Evolutionary conservation across 2,888 invertebrate genomes (phyloP), one percentile per base, ranked within the genome.

Genomic region (Lepidonotus clava): DNA sequence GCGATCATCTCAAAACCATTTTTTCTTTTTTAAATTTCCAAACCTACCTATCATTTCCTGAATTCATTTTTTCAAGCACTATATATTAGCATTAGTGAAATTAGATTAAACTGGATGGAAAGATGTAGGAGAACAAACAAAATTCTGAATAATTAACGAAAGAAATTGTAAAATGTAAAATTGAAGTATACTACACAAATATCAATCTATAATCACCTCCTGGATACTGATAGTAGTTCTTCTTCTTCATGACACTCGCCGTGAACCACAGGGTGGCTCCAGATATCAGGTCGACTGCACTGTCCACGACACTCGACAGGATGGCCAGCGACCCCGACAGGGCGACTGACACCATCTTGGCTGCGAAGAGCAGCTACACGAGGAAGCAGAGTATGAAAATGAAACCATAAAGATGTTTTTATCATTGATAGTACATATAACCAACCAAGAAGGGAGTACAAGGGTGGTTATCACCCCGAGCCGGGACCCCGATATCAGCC

Each of bases 261-360:
- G 94, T 93, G 86, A 93, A 90, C 92, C 94, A 95, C 67, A 95
- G 93, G 38, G 95, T 92, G 24, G 93, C 86, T 8, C 94, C 94
- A 28, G 94, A 94, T 5, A 95, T 91, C 36, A 95, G 92, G 89
- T 95, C 95, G 5, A 95, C 94, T 18, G 92, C 90, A 83, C 94
- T 95, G 91, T 95, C 95, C 24, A 95, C 94, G 83, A 95, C 91
- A 71, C 94, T 94, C 18, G 95, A 95, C 83, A 95, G 93, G 87
- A 95, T 94, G 4, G 95, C 93, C 46, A 95, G 92, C 5, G 95
- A 95, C 2, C 95, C 95, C 14, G 95, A 95, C 84, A 95, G 71
- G 1, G 91, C 92, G 0, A 94, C 93, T 6, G 95, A 95, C 18
- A 93, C 91, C 11, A 91, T 88, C 89, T 95, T 95, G n/a, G 92